Conservation (phyloP, 92 coral and sea anemone genomes). For the Porites lobata region DNA sequence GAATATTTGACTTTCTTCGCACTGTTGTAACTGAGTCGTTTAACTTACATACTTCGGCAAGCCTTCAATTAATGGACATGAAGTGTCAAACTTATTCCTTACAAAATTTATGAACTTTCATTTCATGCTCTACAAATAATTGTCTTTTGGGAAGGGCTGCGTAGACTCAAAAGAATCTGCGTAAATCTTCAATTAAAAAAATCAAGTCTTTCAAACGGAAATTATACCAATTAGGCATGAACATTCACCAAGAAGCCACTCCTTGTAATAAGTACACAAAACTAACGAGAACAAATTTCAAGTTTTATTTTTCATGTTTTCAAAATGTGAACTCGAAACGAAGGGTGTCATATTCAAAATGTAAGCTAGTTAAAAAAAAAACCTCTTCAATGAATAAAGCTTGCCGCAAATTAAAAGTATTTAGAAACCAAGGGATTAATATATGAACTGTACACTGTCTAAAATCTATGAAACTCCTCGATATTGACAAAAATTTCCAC, state of each 20-base stretch:
- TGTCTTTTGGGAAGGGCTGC: neutral
- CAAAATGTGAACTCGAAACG: neutral
- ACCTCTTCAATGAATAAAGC: neutral
- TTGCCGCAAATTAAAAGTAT: constrained; percentile 15
- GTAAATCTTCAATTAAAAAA: neutral
- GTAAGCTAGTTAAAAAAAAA: neutral
- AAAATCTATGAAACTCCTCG: neutral
- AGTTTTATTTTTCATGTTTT: constrained; percentile 5
- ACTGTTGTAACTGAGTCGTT: neutral
- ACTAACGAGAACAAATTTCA: constrained; percentile 15
- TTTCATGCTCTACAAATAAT: neutral
- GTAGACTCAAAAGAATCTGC: neutral
- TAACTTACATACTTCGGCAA: neutral
- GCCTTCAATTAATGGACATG: neutral
- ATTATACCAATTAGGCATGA: neutral
- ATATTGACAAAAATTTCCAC: constrained; percentile 9
- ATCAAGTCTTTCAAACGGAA: neutral
- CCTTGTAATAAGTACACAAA: neutral
- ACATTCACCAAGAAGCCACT: constrained; percentile 8
- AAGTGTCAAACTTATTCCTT: neutral
- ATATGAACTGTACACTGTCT: neutral
- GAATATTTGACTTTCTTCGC: neutral
- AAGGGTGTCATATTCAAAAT: constrained; percentile 8
- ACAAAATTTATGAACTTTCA: neutral
- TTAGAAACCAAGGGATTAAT: constrained; percentile 13